phyloP scores from a whole-genome alignment of 2,888 invertebrate species.

The Muscina levida region DNA sequence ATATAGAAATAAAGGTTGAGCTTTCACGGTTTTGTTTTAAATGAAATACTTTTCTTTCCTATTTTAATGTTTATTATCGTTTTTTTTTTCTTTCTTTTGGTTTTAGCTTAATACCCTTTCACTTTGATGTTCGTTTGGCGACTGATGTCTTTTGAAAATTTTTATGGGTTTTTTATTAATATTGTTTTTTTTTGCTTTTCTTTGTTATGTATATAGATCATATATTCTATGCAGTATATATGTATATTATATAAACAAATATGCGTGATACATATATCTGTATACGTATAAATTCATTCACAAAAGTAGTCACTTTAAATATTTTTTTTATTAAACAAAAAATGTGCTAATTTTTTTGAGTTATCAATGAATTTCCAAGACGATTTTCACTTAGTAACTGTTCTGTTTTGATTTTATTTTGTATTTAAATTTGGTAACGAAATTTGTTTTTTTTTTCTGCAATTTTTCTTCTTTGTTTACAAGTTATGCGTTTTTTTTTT shows the following conservation, averaged over 20 bases:
- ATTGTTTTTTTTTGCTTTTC: background rate
- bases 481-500: background rate
- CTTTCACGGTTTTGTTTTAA: too few species aligned
- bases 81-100: conserved; percentile 22
- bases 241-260: background rate
- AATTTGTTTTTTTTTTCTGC: too few species aligned
- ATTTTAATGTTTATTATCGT: conserved; percentile 4
- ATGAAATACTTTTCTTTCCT: background rate
- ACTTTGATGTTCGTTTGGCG: conserved; percentile 43
- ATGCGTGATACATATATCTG: background rate
- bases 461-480: too few species aligned
- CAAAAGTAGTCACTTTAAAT: conserved; percentile 31
- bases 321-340: too few species aligned
- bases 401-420: too few species aligned
- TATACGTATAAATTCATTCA: conserved; percentile 43
- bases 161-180: conserved; percentile 54
- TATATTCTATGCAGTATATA: background rate
- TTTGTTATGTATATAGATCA: background rate
- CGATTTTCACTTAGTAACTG: too few species aligned
- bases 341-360: too few species aligned
- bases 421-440: too few species aligned
- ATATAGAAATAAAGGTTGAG: too few species aligned
- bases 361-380: too few species aligned
- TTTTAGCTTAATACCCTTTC: conserved; percentile 51
- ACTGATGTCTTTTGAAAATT: conserved; percentile 50